A percentile compares a stretch with the other conserved stretches of the same genome.
These are phyloP conservation scores for Brachypterus glaber DNA, from an alignment of 2,888 invertebrate species.

Conservation along the genomic window DNA sequence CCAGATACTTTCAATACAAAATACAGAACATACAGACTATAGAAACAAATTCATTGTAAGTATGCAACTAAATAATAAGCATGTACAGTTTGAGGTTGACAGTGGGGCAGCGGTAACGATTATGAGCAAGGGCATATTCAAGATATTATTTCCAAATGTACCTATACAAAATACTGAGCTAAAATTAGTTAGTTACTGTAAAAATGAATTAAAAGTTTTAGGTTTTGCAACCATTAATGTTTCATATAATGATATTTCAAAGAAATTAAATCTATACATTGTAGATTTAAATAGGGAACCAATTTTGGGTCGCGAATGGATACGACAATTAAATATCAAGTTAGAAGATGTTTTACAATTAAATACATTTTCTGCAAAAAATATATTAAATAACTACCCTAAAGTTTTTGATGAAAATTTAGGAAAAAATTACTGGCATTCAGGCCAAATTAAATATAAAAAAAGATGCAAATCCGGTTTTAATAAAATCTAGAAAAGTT, in stretches of 20 bases:
- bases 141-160: neutral
- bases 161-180: neutral
- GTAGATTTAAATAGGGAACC: constrained; percentile 19
- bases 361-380: too few relatives aligned
- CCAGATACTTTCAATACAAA: too few relatives aligned
- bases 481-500: constrained; percentile 13
- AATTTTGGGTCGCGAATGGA: constrained; percentile 25
- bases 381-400: too few relatives aligned
- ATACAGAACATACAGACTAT: too few relatives aligned
- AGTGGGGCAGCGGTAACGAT: constrained; percentile 7
- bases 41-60: too few relatives aligned
- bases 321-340: constrained; percentile 9
- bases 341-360: constrained; percentile 2
- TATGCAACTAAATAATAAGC: neutral
- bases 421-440: constrained; percentile 9
- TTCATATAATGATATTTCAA: neutral
- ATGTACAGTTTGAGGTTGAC: constrained; percentile 6
- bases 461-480: constrained; percentile 9
- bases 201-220: constrained; percentile 10
- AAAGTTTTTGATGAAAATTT: constrained; percentile 3
- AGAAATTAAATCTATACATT: constrained; percentile 7
- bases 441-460: constrained; percentile 7
- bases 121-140: constrained; percentile 1
- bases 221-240: neutral
- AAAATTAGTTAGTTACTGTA: neutral